A percentile compares a stretch with the other conserved stretches of the same genome.
phyloP scores from a whole-genome alignment of 2,888 invertebrate species.

The Drosophila pseudotalamancana region DNA sequence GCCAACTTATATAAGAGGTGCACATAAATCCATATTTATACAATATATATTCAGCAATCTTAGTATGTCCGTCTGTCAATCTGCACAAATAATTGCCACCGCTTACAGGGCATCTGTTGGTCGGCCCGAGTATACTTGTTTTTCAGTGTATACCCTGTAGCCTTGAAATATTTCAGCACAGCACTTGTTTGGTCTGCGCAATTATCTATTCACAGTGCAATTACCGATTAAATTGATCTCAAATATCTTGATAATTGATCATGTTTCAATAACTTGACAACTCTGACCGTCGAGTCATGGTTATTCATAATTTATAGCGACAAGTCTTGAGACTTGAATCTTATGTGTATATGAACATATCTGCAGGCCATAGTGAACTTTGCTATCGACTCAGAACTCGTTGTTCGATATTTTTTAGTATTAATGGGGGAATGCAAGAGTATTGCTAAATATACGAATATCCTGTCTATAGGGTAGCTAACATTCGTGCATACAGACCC shows the following conservation, averaged over 20 bases:
- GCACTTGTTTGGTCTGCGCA: background rate
- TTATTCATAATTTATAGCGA: no score
- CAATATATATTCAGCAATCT: background rate
- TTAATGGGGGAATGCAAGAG: no score
- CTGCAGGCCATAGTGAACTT: no score
- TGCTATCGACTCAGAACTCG: no score
- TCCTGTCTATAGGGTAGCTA: conserved; percentile 3
- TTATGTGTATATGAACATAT: no score
- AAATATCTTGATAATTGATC: background rate
- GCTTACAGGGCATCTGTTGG: no score
- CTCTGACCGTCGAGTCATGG: no score
- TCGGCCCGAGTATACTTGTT: no score
- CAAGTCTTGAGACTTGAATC: no score
- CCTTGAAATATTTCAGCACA: conserved; percentile 1
- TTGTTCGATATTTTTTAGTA: background rate
- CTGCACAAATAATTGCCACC: no score
- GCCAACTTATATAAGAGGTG: background rate
- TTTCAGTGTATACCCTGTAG: background rate
- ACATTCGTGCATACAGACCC: background rate
- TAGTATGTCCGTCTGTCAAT: no score
- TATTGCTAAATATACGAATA: background rate
- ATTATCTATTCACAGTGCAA: background rate
- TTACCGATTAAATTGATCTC: background rate
- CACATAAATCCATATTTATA: background rate
- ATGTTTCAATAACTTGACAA: background rate